Percentiles rank a stretch among this genome's conserved stretches.
Conservation (phyloP, 2,888 invertebrate genomes). For the Thereva nobilitata region DNA sequence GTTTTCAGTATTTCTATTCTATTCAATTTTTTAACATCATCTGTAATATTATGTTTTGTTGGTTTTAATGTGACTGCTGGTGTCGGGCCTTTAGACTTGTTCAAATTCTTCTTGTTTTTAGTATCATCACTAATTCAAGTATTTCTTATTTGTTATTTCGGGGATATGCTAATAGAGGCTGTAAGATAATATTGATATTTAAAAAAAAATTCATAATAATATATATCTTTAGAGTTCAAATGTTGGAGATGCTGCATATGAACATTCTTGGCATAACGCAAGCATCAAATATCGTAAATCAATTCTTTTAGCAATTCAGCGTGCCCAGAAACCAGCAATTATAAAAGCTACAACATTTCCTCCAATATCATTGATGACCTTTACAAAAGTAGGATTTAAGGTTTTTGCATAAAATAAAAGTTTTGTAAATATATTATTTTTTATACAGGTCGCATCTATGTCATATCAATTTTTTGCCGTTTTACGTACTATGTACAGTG, state of each 20-base stretch:
- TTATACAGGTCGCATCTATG: constrained; percentile 50
- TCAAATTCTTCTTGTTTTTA: constrained; percentile 50
- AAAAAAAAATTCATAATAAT: not conserved
- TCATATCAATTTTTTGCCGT: constrained; percentile 55
- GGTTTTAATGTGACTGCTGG: constrained; percentile 53
- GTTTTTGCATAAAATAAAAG: not conserved
- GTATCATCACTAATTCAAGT: constrained; percentile 51
- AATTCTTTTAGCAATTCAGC: constrained; percentile 48
- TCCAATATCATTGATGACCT: constrained; percentile 51
- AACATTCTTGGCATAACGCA: constrained; percentile 50
- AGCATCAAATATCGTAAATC: constrained; percentile 46
- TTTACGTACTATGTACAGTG: constrained; percentile 51
- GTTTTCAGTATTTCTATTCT: constrained; percentile 52
- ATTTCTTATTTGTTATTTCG: constrained; percentile 50
- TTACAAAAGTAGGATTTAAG: constrained; percentile 49
- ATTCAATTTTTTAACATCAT: constrained; percentile 50
- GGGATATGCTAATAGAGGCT: constrained; percentile 48
- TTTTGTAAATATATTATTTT: constrained; percentile 1
- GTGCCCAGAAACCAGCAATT: constrained; percentile 50
- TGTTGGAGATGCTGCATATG: constrained; percentile 49
- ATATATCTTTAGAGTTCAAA: constrained; percentile 47
- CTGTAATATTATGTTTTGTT: constrained; percentile 52
- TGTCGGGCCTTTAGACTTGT: constrained; percentile 45
- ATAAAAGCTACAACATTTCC: constrained; percentile 52
- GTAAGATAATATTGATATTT: constrained; percentile 44